Base-by-base conservation (phyloP, 2,888 invertebrate species). In the Graphium colonna region DNA sequence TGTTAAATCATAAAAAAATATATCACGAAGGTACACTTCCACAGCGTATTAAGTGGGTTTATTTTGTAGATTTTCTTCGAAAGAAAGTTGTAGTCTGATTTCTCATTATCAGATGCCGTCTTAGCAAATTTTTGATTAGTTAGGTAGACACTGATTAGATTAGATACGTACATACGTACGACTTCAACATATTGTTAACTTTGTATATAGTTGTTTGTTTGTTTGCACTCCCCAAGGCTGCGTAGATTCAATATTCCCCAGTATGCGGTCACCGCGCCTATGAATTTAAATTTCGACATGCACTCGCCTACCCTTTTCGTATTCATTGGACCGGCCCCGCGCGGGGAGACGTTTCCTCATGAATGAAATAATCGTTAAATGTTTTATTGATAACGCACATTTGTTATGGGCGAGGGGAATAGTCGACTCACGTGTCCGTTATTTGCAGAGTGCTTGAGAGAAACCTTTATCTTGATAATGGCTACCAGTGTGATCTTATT, bases 311-410 rank as follows among this genome's bases (percentile, higher is more conserved):
- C 43, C 53, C 48, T 54, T 49, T 54, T 43, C 38, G 39, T 49
- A 54, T 54, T 44, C 49, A 54, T 49, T 39, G 48, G 40, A 44
- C 33, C 31, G 43, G 17, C 38, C 13, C 38, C 2, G 10, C 43
- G 17, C 16, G 21, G 28, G 39, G 31, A 41, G 33, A 21, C 16
- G 44, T 40, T 33, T 31, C 17, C 16, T 54, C 53, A 54, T 49
- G 53, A 54, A 54, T 45, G 18, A 44, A 44, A 54, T 49, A 43
- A 49, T 49, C 53, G 21, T 49, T 28, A 54, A 49, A 54, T 49
- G 40, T 44, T 49, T 40, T 53, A 48, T 49, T 21, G 39, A 45
- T 46, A 18, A 17, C 13, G 31, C 18, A 41, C n/a, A 18, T 41
- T 40, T 17, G 3, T 49, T 41, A 36, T 36, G 1, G 36, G n/a